Evolutionary conservation across 2,113 vertebrate species (phyloP).

Genomic region (Hyperopisus bebe): DNA sequence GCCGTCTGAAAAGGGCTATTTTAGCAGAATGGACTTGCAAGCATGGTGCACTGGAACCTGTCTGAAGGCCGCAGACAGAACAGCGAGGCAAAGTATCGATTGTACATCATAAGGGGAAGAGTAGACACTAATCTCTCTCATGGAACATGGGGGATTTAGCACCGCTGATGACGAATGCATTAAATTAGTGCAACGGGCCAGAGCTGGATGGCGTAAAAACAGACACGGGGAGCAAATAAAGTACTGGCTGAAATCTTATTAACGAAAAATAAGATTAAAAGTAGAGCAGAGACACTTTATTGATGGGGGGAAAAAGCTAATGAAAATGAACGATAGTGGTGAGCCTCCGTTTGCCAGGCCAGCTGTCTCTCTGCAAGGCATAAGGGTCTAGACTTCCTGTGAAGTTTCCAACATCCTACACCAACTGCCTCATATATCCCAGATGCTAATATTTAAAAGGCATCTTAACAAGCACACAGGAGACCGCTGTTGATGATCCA

Average conservation of each 20-base stretch:
- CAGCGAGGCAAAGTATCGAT: neutral
- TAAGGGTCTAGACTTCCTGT: neutral
- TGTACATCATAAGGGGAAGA: slow-evolving; percentile 7
- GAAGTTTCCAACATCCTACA: neutral
- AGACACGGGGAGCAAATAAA: neutral
- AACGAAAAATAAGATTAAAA: neutral
- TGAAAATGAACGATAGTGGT: neutral
- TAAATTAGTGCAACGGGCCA: neutral
- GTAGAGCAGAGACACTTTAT: neutral
- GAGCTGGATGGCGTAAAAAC: neutral
- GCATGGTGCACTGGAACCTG: neutral
- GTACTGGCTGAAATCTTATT: neutral
- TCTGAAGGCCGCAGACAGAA: neutral
- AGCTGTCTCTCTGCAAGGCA: neutral
- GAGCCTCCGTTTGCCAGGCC: neutral
- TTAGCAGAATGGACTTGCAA: neutral
- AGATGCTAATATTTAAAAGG: slow-evolving; percentile 8
- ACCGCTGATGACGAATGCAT: neutral
- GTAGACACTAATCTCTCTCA: neutral
- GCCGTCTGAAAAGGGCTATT: neutral
- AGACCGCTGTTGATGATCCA: neutral
- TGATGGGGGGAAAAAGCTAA: neutral
- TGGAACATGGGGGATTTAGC: neutral
- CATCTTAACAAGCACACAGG: slow-evolving; percentile 2
- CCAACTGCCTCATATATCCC: neutral